These are phyloP conservation scores for Drosophila murphyi DNA, from an alignment of 1,140 invertebrate genomes.

Conservation along the genomic window DNA sequence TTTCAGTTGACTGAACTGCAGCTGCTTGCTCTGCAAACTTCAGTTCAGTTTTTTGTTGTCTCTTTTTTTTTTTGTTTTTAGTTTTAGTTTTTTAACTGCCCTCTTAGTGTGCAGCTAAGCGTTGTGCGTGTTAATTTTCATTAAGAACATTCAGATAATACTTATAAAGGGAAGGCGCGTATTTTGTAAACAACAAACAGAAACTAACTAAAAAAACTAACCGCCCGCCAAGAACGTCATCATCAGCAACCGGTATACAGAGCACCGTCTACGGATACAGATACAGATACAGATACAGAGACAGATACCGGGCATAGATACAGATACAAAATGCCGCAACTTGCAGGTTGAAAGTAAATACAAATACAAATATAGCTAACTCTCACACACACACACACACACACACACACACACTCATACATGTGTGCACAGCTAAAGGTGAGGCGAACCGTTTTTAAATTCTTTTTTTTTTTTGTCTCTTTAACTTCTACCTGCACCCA, in stretches of 20 bases:
- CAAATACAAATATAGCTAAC: conserved; percentile 10
- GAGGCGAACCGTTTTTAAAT: conserved; percentile 62
- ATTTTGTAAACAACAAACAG: conserved; percentile 76
- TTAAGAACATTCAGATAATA: conserved; percentile 38
- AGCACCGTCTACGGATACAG: conserved; percentile 4
- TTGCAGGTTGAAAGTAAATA: conserved; percentile 64
- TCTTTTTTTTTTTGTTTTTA: too few relatives aligned
- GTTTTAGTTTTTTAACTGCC: neutral
- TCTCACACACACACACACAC: neutral
- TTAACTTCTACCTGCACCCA: conserved; percentile 60
- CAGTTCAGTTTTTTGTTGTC: too few relatives aligned
- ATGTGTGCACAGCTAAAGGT: conserved; percentile 11
- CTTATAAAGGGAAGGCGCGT: conserved; percentile 51
- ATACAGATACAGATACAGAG: conserved; percentile 28
- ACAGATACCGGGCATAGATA: conserved; percentile 26
- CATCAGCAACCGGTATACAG: conserved; percentile 52
- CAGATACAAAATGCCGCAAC: conserved; percentile 74
- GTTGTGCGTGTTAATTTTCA: conserved; percentile 51
- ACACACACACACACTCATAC: neutral
- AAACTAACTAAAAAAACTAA: conserved; percentile 32
- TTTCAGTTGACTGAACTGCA: conserved; percentile 32
- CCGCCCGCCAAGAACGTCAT: conserved; percentile 32
- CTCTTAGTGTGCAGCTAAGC: conserved; percentile 12
- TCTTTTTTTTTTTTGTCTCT: conserved; percentile 42
- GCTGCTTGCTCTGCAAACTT: neutral